Base-by-base conservation (phyloP, 30 jellyfish, hydroid and myxozoan species). In the Turritopsis rubra region DNA sequence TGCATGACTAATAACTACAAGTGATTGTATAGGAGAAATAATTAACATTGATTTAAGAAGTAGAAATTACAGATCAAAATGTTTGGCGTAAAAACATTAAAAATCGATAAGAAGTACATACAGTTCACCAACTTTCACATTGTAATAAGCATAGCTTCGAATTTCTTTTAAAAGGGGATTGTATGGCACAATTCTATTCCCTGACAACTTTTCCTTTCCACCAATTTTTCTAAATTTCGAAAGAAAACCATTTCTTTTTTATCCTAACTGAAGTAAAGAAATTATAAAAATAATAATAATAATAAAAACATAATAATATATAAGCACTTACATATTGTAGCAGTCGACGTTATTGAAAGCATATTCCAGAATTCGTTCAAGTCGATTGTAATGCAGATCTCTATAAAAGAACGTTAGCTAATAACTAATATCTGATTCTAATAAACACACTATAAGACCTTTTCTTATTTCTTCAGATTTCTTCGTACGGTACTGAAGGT, bases 291-390 rank as follows among this genome's bases (percentile, higher is more conserved):
- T 29, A 0, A 77, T n/a, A n/a, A n/a, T n/a, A n/a, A 77, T 27
- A 77, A 24, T 7, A 25, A 13, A 26, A 77, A 25, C 17, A 1
- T 18, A 0, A 1, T 0, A 17, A 1, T 68, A 22, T 7, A 16
- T 52, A 25, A 29, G 60, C 3, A 52, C 92, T 77, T 91, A 91
- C 97, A 84, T 78, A 54, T 68, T 23, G 8, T 66, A 20, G 72
- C 96, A 82, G 1, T 65, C 72, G 18, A 84, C 88, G 73, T 86
- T 91, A 60, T 78, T 54, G 76, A 91, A 91, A 1, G 85, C 97
- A 84, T 86, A 82, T 52, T 94, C 53, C 65, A 83, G 95, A 18
- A 91, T 84, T 54, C 93, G 81, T 26, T 86, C 96, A 72, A 91
- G 87, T 1, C 85, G 80, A 84, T 91, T 91, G 31, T 54, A 16